Evolutionary conservation across 2,113 vertebrate species (phyloP).

Genomic region (Grammomys surdaster): DNA sequence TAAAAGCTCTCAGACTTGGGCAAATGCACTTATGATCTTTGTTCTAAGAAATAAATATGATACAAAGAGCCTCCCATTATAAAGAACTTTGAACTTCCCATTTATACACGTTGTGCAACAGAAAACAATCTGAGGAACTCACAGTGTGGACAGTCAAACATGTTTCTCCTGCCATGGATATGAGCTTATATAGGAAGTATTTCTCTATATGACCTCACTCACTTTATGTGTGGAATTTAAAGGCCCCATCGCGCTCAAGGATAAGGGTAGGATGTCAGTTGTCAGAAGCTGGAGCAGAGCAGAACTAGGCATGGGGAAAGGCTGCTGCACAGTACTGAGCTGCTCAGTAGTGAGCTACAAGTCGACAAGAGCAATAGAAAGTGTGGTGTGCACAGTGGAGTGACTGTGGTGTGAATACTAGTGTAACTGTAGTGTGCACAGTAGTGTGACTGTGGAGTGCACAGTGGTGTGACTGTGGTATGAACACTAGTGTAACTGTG

Average conservation of each 20-base stretch:
- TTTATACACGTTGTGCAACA: not conserved
- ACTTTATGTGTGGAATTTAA: not conserved
- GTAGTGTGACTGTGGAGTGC: too few species aligned
- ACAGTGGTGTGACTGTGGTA: too few species aligned
- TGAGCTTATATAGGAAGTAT: not conserved
- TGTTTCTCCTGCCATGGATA: not conserved
- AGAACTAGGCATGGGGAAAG: not conserved
- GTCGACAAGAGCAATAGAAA: too few species aligned
- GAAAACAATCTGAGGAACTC: too few species aligned
- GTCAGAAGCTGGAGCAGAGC: not conserved
- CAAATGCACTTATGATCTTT: not conserved
- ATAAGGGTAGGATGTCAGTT: too few species aligned
- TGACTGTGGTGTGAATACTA: too few species aligned
- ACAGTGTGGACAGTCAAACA: too few species aligned
- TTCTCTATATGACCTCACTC: not conserved
- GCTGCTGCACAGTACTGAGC: not conserved
- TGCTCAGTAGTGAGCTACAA: accelerated
- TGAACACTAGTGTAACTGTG: not conserved
- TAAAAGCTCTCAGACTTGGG: not conserved
- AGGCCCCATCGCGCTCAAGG: not conserved
- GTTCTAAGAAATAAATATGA: not conserved
- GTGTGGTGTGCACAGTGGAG: not conserved
- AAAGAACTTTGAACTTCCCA: too few species aligned
- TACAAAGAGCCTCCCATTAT: not conserved
- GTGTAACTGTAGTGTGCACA: too few species aligned